Conservation (phyloP, 2,888 invertebrate species). For the Dynastes maya region DNA sequence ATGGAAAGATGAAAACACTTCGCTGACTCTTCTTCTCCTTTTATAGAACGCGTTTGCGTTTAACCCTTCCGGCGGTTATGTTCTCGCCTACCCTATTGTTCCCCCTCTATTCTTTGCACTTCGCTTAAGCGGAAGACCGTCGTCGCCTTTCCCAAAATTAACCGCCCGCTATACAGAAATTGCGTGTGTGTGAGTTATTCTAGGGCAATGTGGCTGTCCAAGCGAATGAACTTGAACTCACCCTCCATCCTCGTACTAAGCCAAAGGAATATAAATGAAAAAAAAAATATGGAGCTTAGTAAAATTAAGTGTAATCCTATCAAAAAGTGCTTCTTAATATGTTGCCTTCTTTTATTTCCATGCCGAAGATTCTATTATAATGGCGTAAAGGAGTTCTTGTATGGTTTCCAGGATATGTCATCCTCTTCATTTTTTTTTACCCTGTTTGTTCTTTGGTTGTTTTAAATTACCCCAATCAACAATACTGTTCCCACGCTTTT, state of each 20-base stretch:
- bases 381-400: too few species aligned
- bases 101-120: slow-evolving; percentile 10
- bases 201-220: slow-evolving; percentile 5
- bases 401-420: too few species aligned
- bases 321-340: too few species aligned
- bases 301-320: not conserved
- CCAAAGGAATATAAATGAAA: too few species aligned
- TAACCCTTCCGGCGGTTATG: slow-evolving; percentile 41
- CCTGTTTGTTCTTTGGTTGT: too few species aligned
- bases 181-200: not conserved
- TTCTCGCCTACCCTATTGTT: slow-evolving; percentile 32
- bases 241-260: too few species aligned
- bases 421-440: too few species aligned
- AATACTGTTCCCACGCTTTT: too few species aligned
- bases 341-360: too few species aligned
- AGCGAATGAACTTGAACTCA: not conserved
- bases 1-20: not conserved
- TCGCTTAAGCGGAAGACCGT: slow-evolving; percentile 34
- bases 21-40: not conserved
- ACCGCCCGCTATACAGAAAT: slow-evolving; percentile 37
- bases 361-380: too few species aligned
- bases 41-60: slow-evolving; percentile 3
- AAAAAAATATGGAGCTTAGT: not conserved
- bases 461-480: too few species aligned
- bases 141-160: slow-evolving; percentile 27